Evolutionary conservation across 1,140 invertebrate genomes (phyloP).

Genomic region (Brachionus plicatilis): DNA sequence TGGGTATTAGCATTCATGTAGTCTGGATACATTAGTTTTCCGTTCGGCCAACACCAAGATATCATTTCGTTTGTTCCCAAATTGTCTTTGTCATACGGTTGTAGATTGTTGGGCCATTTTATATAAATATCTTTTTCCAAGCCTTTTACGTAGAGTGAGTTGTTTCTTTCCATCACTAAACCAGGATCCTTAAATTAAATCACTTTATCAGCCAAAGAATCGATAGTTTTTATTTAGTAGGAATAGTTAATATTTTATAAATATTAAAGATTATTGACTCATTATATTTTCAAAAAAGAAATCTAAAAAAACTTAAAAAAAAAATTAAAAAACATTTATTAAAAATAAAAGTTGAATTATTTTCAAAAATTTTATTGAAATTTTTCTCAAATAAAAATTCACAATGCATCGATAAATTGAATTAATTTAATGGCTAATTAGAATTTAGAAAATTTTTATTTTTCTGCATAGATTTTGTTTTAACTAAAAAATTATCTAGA

Average conservation of each 20-base stretch:
- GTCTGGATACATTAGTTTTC: constrained; percentile 22
- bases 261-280: background rate
- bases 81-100: constrained; percentile 37
- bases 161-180: constrained; percentile 47
- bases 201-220: background rate
- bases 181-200: constrained; percentile 48
- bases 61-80: constrained; percentile 29
- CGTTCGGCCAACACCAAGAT: constrained; percentile 60
- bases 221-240: background rate
- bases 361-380: too few relatives aligned
- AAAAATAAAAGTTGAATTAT: too few relatives aligned
- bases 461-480: too few relatives aligned
- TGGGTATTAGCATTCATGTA: background rate
- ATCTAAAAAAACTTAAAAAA: too few relatives aligned
- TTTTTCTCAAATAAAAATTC: too few relatives aligned
- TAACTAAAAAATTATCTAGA: too few relatives aligned
- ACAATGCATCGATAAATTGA: too few relatives aligned
- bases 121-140: constrained; percentile 68
- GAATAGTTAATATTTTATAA: background rate
- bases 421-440: too few relatives aligned
- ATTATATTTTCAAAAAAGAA: too few relatives aligned
- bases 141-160: constrained; percentile 46
- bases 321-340: too few relatives aligned
- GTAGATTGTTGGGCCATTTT: constrained; percentile 45
- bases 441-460: too few relatives aligned